phyloP scores from a whole-genome alignment of 2,113 vertebrate species.

The Cathartes aura region DNA sequence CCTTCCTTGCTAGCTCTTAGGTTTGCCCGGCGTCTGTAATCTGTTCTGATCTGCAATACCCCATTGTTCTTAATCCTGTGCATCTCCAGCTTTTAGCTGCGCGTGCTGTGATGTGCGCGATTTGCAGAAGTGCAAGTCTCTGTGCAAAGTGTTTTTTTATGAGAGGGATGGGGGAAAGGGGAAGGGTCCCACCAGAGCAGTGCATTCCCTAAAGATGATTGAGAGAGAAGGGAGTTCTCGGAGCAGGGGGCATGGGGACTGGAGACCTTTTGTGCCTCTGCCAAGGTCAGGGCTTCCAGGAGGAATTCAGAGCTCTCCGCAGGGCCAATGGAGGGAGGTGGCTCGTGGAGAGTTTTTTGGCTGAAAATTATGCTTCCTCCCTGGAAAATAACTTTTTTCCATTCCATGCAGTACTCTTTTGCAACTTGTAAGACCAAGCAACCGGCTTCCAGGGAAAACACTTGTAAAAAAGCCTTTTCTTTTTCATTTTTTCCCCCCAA shows the following conservation, averaged over 20 bases:
- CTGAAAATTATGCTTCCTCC: conserved; percentile 42
- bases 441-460: conserved; percentile 2
- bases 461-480: neutral
- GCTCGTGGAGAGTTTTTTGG: conserved; percentile 17
- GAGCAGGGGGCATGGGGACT: neutral
- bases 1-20: neutral
- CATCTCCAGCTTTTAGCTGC: neutral
- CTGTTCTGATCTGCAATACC: no score
- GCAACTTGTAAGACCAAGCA: neutral
- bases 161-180: neutral
- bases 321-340: neutral
- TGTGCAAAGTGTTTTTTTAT: neutral
- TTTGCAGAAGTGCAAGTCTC: neutral
- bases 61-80: neutral
- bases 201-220: neutral
- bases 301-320: neutral
- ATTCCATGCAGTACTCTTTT: conserved; percentile 6
- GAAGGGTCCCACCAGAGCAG: neutral
- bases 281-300: neutral
- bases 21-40: neutral
- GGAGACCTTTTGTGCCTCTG: neutral
- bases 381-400: conserved; percentile 50
- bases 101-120: accelerated
- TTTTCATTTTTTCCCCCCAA: neutral
- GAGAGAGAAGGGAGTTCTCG: neutral